A percentile compares a stretch with the other conserved stretches of the same genome.
Conservation (phyloP, 2,888 invertebrate genomes). For the Gastrophysa polygoni region DNA sequence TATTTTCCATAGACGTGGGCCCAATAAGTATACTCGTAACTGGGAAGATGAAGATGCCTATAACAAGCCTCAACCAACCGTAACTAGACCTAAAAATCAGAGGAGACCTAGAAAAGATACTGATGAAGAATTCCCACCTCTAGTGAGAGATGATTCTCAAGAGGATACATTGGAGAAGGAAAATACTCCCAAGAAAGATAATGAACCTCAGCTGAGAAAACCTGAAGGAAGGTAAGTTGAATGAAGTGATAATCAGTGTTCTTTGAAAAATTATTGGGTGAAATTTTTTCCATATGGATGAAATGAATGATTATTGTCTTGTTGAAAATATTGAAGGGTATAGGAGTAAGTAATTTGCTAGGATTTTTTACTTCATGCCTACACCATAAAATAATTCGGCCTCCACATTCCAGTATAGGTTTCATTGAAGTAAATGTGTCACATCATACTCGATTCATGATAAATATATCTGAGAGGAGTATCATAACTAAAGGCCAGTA, state of each 20-base stretch:
- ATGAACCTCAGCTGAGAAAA: conserved; percentile 16
- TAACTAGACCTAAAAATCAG: conserved; percentile 41
- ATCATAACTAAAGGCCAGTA: no score
- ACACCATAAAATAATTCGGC: no score
- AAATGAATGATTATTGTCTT: no score
- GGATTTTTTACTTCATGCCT: no score
- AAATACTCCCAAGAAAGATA: conserved; percentile 20
- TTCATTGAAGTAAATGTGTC: no score
- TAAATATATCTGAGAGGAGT: no score
- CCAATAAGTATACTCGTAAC: conserved; percentile 88
- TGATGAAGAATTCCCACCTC: conserved; percentile 50
- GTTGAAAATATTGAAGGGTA: no score
- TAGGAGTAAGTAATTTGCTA: no score
- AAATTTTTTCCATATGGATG: no score
- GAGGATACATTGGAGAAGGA: conserved; percentile 16
- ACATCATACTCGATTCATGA: no score
- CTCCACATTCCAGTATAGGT: no score
- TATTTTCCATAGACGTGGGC: conserved; percentile 72
- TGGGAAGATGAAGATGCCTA: conserved; percentile 95
- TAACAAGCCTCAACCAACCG: conserved; percentile 61
- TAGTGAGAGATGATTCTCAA: conserved; percentile 29
- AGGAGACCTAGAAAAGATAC: conserved; percentile 33
- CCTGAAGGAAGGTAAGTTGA: conserved; percentile 28
- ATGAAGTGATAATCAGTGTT: no score
- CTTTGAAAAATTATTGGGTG: background rate